phyloP scores from a whole-genome alignment of 2,888 invertebrate genomes.

The Keiferia lycopersicella region DNA sequence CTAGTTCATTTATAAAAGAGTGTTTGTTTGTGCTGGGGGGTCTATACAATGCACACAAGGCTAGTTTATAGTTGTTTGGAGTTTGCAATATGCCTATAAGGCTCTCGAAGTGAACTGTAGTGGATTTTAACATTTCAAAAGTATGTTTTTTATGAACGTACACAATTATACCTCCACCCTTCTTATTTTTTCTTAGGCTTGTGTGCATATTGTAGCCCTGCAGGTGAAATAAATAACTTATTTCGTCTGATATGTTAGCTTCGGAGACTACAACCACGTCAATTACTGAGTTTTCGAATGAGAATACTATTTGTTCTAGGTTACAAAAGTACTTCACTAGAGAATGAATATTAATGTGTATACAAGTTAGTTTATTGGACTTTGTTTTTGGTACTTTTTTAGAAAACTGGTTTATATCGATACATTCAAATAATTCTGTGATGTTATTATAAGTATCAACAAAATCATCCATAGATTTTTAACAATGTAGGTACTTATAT shows the following conservation, averaged over 20 bases:
- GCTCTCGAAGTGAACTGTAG: too few relatives aligned
- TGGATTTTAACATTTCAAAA: too few relatives aligned
- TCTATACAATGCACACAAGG: too few relatives aligned
- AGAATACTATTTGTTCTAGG: too few relatives aligned
- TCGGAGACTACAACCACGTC: background rate
- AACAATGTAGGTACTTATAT: background rate
- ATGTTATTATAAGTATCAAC: too few relatives aligned
- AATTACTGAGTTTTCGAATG: background rate
- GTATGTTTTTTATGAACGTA: too few relatives aligned
- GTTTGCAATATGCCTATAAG: too few relatives aligned
- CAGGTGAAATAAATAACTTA: background rate
- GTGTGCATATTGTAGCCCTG: background rate
- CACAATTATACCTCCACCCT: too few relatives aligned
- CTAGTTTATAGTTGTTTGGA: too few relatives aligned
- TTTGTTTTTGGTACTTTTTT: background rate
- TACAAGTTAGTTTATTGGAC: background rate
- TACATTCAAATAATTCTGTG: background rate
- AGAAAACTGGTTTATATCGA: background rate
- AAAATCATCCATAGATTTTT: background rate
- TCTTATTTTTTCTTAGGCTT: too few relatives aligned
- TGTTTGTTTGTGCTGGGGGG: too few relatives aligned
- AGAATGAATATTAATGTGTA: slow-evolving; percentile 10
- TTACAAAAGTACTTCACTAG: background rate
- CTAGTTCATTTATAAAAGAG: too few relatives aligned
- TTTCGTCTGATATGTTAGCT: background rate